phyloP scores from a whole-genome alignment of 2,113 vertebrate species.

The Candoia aspera region DNA sequence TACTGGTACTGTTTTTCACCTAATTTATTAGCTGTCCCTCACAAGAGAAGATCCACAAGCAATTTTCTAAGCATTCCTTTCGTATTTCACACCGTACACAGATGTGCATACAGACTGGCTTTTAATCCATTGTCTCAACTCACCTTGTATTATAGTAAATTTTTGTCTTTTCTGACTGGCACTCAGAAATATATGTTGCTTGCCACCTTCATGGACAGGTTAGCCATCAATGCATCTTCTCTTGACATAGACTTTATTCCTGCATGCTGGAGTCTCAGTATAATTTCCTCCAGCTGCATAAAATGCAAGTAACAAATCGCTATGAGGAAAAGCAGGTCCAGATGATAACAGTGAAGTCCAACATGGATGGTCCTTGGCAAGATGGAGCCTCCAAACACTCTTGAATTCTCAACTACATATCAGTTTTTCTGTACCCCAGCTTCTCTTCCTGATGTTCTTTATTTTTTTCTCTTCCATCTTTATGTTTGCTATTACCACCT shows the following conservation, averaged over 20 bases:
- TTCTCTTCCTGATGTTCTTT: background rate
- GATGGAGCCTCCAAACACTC: background rate
- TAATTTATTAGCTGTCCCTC: no score
- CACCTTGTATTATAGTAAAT: background rate
- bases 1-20: no score
- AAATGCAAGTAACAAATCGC: background rate
- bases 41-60: background rate
- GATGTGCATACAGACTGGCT: background rate
- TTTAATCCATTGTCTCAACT: background rate
- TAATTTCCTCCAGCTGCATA: background rate
- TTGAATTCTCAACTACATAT: background rate
- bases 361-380: background rate
- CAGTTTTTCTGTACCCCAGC: background rate
- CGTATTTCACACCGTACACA: no score
- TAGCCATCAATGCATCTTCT: background rate
- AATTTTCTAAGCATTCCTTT: background rate
- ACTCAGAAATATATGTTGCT: background rate
- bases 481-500: no score
- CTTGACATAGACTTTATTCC: background rate
- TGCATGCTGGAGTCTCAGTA: background rate
- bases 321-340: background rate
- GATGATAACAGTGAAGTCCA: background rate
- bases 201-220: background rate
- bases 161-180: no score
- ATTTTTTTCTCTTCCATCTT: no score